A percentile compares a stretch with the other conserved stretches of the same genome.
phyloP scores from a whole-genome alignment of 2,113 vertebrate genomes.

The Gnathonemus echidnorhynchus region DNA sequence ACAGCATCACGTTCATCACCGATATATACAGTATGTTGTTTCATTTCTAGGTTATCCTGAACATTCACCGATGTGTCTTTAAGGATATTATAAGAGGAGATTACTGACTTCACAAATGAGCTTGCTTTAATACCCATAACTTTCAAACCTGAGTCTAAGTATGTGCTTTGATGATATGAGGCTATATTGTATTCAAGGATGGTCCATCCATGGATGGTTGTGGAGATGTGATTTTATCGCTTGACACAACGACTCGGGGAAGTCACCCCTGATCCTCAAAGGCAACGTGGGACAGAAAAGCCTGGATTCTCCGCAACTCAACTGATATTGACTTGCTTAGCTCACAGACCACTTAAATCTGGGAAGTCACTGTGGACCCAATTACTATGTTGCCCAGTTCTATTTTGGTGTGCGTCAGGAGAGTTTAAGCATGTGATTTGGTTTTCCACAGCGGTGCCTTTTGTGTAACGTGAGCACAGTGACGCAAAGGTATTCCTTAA shows the following conservation, averaged over 20 bases:
- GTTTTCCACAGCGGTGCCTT: neutral
- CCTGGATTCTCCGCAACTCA: conserved; percentile 2
- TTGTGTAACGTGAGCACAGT: neutral
- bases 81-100: neutral
- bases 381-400: conserved; percentile 9
- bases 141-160: neutral
- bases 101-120: neutral
- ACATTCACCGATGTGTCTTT: neutral
- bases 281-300: neutral
- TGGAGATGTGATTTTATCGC: neutral
- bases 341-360: neutral
- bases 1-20: neutral
- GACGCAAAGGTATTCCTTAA: neutral
- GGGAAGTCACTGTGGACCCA: conserved; percentile 12
- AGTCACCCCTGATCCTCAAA: neutral
- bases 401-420: conserved; percentile 8
- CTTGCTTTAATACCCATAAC: neutral
- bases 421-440: neutral
- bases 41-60: neutral
- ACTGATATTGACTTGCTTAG: neutral
- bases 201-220: neutral
- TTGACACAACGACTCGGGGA: neutral
- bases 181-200: neutral
- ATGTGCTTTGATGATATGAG: conserved; percentile 30
- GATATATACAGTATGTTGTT: neutral